Evolutionary conservation across 2,797 vertebrate species (phyloP).

Genomic region (Valencia hispanica): DNA sequence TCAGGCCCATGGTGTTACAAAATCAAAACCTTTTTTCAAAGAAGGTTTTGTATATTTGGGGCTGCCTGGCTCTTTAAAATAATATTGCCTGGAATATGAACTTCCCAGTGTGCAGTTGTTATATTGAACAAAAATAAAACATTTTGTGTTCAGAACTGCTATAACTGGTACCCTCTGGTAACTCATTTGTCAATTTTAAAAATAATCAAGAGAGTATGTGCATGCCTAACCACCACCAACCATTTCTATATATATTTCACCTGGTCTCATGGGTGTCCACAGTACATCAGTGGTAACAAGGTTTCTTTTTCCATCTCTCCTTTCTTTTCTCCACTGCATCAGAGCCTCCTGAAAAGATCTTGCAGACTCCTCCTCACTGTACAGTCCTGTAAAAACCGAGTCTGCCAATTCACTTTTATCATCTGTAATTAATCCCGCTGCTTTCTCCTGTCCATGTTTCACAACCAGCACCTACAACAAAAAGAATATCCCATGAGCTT

Average conservation of each 20-base stretch:
- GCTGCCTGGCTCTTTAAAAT: background rate
- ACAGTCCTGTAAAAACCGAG: conserved; percentile 75
- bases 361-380: conserved; percentile 83
- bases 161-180: background rate
- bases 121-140: background rate
- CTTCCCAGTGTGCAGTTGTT: background rate
- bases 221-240: background rate
- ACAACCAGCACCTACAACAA: conserved; percentile 61
- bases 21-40: background rate
- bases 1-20: background rate
- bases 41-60: background rate
- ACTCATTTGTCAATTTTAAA: background rate
- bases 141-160: background rate
- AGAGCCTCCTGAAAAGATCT: conserved; percentile 85
- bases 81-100: background rate
- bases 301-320: conserved; percentile 16
- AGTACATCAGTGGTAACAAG: background rate
- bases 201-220: background rate
- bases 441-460: conserved; percentile 41
- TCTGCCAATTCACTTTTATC: background rate
- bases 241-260: conserved; percentile 62
- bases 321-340: conserved; percentile 79
- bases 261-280: conserved; percentile 62
- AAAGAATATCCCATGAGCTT: conserved; percentile 1
- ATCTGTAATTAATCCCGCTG: conserved; percentile 32